Base-by-base conservation (phyloP, 64 coral and sea anemone species). In the Orbicella faveolata region DNA sequence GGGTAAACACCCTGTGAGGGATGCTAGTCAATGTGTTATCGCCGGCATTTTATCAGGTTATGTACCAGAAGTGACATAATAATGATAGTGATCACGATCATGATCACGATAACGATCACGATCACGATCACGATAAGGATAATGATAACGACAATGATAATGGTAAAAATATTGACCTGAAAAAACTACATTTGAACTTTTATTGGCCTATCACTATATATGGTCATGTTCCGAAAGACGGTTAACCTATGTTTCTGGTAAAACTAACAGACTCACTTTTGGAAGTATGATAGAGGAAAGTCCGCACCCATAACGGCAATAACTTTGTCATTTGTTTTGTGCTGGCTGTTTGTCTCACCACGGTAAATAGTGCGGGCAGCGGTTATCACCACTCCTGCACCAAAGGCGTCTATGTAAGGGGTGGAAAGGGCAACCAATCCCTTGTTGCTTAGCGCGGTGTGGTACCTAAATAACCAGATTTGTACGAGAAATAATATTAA, bases 271-370 rank as follows among this genome's bases (percentile, higher is more conserved):
- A 84, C 63, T 68, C 34, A 83, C 89, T 79, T 90, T 37, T 90
- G 78, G 48, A 90, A 83, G 36, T 81, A 90, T 51, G 76, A 37
- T 51, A 90, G 61, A 69, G 89, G 75, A 70, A 90, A 90, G 66
- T 90, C 89, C 3, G 78, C 78, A n/a, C 89, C 89, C 64, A 90
- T 16, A 26, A 90, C 89, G n/a, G 63, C 89, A 68, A 90, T 52
- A 14, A 90, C 78, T 54, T 90, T 18, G 15, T 73, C 76, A 13
- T 70, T 72, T n/a, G 63, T 25, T 4, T 36, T 84, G 23, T 84
- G 81, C 14, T 84, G 35, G 9, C 34, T 10, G 34, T 7, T 70
- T 10, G 35, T 10, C 25, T 84, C 63, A 14, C 86, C 86, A 2
- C 59, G 52, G 86, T 75, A 76, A n/a, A 88, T 39, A 11, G 86